phyloP scores from a whole-genome alignment of 2,797 vertebrate genomes.

The Morus bassanus region DNA sequence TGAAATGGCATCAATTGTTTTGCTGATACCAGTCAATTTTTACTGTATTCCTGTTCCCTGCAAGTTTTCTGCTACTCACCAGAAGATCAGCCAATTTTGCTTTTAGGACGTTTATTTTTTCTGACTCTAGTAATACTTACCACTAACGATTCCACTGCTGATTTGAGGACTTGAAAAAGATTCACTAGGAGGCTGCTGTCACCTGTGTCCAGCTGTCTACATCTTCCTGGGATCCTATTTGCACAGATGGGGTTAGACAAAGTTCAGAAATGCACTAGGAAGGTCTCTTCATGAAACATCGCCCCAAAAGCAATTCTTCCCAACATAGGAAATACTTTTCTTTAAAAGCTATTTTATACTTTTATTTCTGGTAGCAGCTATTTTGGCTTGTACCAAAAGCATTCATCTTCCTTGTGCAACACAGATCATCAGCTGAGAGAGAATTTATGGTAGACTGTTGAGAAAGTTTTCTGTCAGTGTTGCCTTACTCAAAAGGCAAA shows the following conservation, averaged over 20 bases:
- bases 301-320: not conserved
- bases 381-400: not conserved
- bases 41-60: not conserved
- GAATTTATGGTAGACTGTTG: not conserved
- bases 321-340: not conserved
- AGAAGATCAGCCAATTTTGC: not conserved
- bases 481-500: not conserved
- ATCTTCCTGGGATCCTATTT: not conserved
- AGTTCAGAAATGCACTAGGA: not conserved
- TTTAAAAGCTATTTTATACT: not conserved
- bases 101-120: conserved; percentile 7
- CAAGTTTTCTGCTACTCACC: not conserved
- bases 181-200: not conserved
- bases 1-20: not conserved
- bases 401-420: not conserved
- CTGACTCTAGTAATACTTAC: not conserved
- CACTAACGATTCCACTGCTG: not conserved
- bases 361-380: not conserved
- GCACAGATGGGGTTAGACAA: not conserved
- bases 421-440: not conserved
- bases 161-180: not conserved
- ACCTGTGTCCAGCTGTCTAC: not conserved
- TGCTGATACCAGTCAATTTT: not conserved
- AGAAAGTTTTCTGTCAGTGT: not conserved
- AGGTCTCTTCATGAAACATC: not conserved